Percentiles rank a stretch among this genome's conserved stretches.
Conservation (phyloP, 1,140 invertebrate species). For the Trypoxylus dichotomus region DNA sequence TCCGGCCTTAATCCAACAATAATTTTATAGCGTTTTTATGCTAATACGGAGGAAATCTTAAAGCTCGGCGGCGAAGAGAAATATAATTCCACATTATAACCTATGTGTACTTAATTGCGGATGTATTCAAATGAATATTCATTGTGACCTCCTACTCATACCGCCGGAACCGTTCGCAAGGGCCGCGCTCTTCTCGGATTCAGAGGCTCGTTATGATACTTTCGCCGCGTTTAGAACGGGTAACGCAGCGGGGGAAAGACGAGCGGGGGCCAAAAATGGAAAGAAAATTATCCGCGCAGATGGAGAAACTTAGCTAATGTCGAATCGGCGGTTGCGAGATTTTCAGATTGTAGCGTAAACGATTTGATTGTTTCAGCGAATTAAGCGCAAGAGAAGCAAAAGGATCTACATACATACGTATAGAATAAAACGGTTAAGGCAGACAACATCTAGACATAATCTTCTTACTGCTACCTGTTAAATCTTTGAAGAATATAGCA, state of each 20-base stretch:
- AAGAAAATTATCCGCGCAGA: conserved; percentile 16
- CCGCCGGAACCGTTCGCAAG: not conserved
- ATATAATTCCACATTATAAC: conserved; percentile 47
- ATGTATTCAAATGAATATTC: conserved; percentile 34
- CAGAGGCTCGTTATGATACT: conserved; percentile 16
- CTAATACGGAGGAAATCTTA: conserved; percentile 48
- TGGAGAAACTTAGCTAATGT: conserved; percentile 6
- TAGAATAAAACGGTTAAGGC: no score
- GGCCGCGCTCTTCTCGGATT: not conserved
- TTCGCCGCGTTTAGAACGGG: not conserved
- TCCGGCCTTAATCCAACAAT: conserved; percentile 44
- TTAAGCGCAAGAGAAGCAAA: no score
- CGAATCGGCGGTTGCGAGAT: not conserved
- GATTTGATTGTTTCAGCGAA: not conserved
- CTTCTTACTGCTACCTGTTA: no score
- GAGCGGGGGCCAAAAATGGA: not conserved
- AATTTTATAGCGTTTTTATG: conserved; percentile 54
- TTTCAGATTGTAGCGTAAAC: not conserved
- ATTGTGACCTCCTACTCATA: conserved; percentile 20
- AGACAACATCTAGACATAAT: no score
- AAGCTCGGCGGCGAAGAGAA: conserved; percentile 39
- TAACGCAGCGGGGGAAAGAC: not conserved
- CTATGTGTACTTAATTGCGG: conserved; percentile 48
- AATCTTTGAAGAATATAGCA: no score
- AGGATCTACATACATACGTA: no score